Conservation (phyloP, 1,140 invertebrate species). For the Lineus longissimus region DNA sequence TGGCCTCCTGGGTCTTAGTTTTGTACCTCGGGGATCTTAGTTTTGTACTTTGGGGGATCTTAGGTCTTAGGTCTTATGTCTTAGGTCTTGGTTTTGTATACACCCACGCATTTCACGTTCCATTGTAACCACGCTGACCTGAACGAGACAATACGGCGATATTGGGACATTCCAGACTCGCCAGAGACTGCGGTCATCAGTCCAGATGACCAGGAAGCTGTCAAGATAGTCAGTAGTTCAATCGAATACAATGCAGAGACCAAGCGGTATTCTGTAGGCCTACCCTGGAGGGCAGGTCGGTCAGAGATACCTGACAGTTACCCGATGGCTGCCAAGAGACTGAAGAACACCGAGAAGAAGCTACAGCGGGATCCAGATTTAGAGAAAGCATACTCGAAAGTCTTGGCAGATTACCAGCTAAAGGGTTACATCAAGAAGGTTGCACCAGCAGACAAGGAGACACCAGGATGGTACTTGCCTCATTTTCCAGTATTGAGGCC, state of each 20-base stretch:
- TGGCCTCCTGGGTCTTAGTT: too few relatives aligned
- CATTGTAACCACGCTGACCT: neutral
- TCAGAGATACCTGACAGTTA: neutral
- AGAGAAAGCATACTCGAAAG: neutral
- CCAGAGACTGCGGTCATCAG: neutral
- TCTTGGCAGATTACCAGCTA: neutral
- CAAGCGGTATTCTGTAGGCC: slow-evolving; percentile 9
- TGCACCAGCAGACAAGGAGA: neutral
- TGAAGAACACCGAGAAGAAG: slow-evolving; percentile 10
- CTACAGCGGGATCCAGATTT: slow-evolving; percentile 1
- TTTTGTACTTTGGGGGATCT: too few relatives aligned
- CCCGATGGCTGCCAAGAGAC: too few relatives aligned
- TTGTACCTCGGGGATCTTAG: too few relatives aligned
- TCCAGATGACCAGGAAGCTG: neutral
- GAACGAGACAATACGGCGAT: neutral
- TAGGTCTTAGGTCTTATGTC: too few relatives aligned
- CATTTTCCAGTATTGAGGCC: slow-evolving; percentile 17
- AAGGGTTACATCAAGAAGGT: slow-evolving; percentile 1
- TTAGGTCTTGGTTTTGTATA: neutral
- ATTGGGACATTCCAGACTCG: neutral
- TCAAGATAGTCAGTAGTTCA: neutral
- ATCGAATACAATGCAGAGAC: neutral
- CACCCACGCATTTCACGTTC: neutral
- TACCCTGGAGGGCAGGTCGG: slow-evolving; percentile 15
- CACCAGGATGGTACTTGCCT: slow-evolving; percentile 15